A percentile compares a stretch with the other conserved stretches of the same genome.
phyloP scores from a whole-genome alignment of 2,113 vertebrate species.

The Chloropsis cyanopogon region DNA sequence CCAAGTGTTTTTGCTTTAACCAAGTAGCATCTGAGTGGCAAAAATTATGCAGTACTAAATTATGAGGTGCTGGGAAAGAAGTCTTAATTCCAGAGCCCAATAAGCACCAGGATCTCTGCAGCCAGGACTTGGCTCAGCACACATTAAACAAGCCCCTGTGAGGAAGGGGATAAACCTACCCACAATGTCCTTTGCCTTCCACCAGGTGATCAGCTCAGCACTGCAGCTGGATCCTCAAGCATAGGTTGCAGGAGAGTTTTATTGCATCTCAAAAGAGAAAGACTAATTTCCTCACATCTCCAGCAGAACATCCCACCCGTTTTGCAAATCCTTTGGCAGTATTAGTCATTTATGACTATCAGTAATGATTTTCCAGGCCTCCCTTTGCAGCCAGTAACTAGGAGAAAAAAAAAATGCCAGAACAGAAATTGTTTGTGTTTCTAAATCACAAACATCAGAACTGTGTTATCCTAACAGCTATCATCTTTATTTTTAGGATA shows the following conservation, averaged over 20 bases:
- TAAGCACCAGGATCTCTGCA: background rate
- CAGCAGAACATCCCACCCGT: background rate
- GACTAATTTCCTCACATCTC: background rate
- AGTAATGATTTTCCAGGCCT: background rate
- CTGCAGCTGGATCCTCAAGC: background rate
- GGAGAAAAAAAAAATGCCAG: background rate
- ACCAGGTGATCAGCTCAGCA: accelerated
- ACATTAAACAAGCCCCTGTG: background rate
- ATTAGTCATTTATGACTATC: constrained; percentile 14
- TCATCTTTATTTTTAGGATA: constrained; percentile 66
- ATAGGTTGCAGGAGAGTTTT: accelerated
- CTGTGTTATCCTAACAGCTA: background rate
- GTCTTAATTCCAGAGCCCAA: background rate
- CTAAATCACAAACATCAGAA: constrained; percentile 22
- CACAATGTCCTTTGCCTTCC: background rate
- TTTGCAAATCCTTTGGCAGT: background rate
- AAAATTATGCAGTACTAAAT: background rate
- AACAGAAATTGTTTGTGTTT: background rate
- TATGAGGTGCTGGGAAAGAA: background rate
- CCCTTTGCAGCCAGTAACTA: background rate
- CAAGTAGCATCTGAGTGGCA: background rate
- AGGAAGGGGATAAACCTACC: background rate
- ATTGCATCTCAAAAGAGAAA: background rate
- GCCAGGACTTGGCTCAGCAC: background rate
- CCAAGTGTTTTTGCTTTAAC: background rate